Percentiles rank a stretch among this genome's conserved stretches.
Conservation (phyloP, 2,113 vertebrate genomes). For the Mugil cephalus region DNA sequence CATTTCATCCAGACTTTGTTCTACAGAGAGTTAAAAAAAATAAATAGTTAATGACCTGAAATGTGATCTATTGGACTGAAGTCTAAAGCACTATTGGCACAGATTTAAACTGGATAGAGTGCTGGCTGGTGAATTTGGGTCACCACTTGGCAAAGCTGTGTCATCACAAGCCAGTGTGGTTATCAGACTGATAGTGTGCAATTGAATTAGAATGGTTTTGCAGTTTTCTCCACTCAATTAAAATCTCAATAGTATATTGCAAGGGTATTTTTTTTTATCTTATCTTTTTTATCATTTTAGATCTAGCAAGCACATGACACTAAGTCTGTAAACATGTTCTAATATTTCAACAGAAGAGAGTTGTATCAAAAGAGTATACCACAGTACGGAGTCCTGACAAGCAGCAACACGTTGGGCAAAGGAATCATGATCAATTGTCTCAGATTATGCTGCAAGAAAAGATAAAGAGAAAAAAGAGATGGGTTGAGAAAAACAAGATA, state of each 20-base stretch:
- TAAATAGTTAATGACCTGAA: slow-evolving; percentile 20
- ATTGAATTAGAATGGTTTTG: slow-evolving; percentile 33
- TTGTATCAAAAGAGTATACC: slow-evolving; percentile 60
- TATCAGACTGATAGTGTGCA: slow-evolving; percentile 52
- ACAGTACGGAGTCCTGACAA: slow-evolving; percentile 74
- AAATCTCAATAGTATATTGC: too few species aligned
- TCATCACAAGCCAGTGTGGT: slow-evolving; percentile 32
- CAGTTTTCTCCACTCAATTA: too few species aligned
- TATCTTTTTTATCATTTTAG: too few species aligned
- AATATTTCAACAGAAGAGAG: background rate
- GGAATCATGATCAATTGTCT: slow-evolving; percentile 79
- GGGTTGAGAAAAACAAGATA: slow-evolving; percentile 9
- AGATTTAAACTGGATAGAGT: slow-evolving; percentile 27
- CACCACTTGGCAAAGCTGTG: slow-evolving; percentile 45
- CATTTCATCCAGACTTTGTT: slow-evolving; percentile 92
- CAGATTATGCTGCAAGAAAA: slow-evolving; percentile 73
- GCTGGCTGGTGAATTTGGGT: slow-evolving; percentile 60
- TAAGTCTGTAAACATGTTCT: background rate
- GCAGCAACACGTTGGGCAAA: slow-evolving; percentile 77
- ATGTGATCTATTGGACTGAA: slow-evolving; percentile 6
- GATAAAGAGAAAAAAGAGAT: slow-evolving; percentile 5
- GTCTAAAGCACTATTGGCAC: slow-evolving; percentile 20
- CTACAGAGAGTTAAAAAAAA: slow-evolving; percentile 75
- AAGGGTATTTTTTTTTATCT: too few species aligned
- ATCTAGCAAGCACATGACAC: background rate